Percentiles rank a stretch among this genome's conserved stretches.
Evolutionary conservation across 1,140 invertebrate species (phyloP).

Genomic region (Pseudomyrmex cubaensis): DNA sequence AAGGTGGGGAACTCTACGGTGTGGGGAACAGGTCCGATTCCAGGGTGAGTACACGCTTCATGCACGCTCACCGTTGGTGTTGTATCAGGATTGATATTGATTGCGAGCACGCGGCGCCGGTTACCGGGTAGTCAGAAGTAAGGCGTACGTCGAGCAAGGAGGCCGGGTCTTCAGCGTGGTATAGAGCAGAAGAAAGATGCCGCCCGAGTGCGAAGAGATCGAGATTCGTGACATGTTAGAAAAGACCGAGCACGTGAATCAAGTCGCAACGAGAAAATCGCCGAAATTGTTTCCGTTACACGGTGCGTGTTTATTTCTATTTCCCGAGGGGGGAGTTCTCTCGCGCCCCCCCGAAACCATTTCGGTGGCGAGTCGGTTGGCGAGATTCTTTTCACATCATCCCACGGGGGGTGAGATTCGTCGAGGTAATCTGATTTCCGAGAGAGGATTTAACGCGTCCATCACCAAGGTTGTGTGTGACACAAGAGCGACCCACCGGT

Average conservation of each 20-base stretch:
- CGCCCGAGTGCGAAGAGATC: constrained; percentile 61
- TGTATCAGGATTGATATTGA: constrained; percentile 77
- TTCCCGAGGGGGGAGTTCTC: neutral
- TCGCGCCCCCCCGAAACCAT: too few relatives aligned
- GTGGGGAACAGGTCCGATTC: constrained; percentile 27
- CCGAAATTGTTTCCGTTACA: constrained; percentile 7
- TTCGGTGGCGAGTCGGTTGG: too few relatives aligned
- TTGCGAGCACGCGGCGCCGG: constrained; percentile 66
- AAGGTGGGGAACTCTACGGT: constrained; percentile 25
- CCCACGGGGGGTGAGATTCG: too few relatives aligned
- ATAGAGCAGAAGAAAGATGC: constrained; percentile 40
- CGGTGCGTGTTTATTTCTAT: constrained; percentile 53
- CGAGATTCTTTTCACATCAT: too few relatives aligned
- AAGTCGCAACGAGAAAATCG: constrained; percentile 42
- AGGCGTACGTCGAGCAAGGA: constrained; percentile 59
- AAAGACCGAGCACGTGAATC: constrained; percentile 53
- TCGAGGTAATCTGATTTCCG: too few relatives aligned
- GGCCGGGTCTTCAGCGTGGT: neutral
- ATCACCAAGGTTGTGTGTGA: too few relatives aligned
- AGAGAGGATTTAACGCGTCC: too few relatives aligned
- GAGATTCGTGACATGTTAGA: constrained; percentile 53
- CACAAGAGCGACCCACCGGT: too few relatives aligned
- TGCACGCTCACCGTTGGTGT: constrained; percentile 21
- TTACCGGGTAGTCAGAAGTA: constrained; percentile 61
- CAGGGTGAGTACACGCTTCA: neutral